Evolutionary conservation across 2,113 vertebrate genomes (phyloP), one percentile per base, ranked within the genome.

Genomic region (Parus major): DNA sequence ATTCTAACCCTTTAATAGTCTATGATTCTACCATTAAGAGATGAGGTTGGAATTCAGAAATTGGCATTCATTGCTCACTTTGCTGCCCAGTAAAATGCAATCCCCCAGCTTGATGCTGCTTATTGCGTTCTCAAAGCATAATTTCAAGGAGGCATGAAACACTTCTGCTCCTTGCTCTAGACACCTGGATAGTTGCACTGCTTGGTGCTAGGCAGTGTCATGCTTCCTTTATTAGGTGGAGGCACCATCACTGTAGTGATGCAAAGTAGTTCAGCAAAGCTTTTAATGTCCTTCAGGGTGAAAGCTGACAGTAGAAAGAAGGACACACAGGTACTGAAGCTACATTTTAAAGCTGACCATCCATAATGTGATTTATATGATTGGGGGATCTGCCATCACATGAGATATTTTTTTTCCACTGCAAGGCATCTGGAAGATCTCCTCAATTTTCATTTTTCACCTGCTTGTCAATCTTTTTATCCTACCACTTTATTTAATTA

Each of bases 151-250:
- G 12, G 5, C 2, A 0, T 53, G 55, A 55, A 65, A 73, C 18
- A 22, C 27, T 36, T 76, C 65, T 42, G 35, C 17, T 93, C 16
- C 24, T 52, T 49, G 36, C 35, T 90, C 19, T 2, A 23, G 52
- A 55, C 5, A 29, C 23, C 33, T 47, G 42, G 39, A 46, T n/a
- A 73, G 36, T 24, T 3, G 0, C 1, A 2, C 7, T 70, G 8
- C n/a, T 83, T 59, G 42, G 59, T 41, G 41, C 25, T 42, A 41
- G 25, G 55, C 36, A 68, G 60, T 21, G 59, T 17, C 36, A 11
- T 0, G 0, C 41, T 82, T 82, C 24, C 23, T 56, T 25, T 1
- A 0, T 44, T 56, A 65, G 71, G 25, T 53, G 29, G 18, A 53
- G 18, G 20, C 10, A 23, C 18, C 28, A 65, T 53, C 0, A 0